These are phyloP conservation scores for Hippopotamyrus pictus DNA, from an alignment of 2,797 vertebrate species.

Conservation along the genomic window DNA sequence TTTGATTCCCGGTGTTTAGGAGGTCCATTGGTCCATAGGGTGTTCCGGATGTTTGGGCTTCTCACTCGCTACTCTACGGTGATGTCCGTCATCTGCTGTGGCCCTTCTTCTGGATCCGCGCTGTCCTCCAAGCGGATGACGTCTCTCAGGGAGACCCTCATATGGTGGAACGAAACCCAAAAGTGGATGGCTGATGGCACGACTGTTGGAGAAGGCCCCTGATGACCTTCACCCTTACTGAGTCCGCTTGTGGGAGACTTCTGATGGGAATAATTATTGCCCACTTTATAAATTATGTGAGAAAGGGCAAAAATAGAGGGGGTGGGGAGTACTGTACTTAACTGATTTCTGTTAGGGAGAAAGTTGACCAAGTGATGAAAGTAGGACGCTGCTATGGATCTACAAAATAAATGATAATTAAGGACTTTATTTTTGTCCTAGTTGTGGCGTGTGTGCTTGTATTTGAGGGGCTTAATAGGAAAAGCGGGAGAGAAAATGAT, in stretches of 20 bases:
- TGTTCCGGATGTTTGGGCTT: background rate
- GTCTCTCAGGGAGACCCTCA: background rate
- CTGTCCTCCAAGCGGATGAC: background rate
- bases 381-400: background rate
- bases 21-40: background rate
- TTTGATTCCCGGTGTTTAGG: background rate
- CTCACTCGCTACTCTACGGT: background rate
- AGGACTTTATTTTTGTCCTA: background rate
- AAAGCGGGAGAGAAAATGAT: background rate
- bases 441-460: background rate
- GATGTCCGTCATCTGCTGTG: background rate
- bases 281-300: background rate
- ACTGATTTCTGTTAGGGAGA: background rate
- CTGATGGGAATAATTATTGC: background rate
- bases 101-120: background rate
- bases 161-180: background rate
- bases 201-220: background rate
- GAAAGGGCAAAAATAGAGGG: background rate
- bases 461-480: background rate
- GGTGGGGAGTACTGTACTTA: background rate
- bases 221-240: background rate
- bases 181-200: background rate
- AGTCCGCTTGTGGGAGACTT: background rate
- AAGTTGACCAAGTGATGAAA: background rate
- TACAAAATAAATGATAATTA: background rate